Evolutionary conservation across 2,797 vertebrate species (phyloP).

Genomic region (Morus bassanus): DNA sequence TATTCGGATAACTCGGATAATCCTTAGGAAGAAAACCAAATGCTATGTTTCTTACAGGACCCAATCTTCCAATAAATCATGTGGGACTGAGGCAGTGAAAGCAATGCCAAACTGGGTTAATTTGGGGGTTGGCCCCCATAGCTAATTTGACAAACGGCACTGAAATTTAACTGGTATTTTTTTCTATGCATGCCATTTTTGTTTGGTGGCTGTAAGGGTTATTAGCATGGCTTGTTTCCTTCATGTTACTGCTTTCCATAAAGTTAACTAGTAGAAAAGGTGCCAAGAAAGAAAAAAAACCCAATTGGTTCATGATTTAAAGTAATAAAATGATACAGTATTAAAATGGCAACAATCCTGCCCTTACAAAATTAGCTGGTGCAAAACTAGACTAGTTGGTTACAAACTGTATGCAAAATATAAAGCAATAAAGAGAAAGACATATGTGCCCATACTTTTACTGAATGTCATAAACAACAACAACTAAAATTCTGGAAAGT

Average conservation of each 20-base stretch:
- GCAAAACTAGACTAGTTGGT: background rate
- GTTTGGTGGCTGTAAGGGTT: background rate
- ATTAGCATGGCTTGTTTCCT: background rate
- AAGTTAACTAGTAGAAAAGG: background rate
- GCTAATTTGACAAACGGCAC: constrained; percentile 13
- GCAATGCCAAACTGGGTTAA: background rate
- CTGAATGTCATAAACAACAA: constrained; percentile 65
- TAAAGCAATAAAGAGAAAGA: constrained; percentile 11
- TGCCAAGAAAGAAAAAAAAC: background rate
- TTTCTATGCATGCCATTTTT: constrained; percentile 14
- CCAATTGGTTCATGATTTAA: background rate
- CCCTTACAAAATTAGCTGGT: background rate
- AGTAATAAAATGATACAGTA: background rate
- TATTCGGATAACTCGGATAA: background rate
- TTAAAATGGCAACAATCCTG: background rate
- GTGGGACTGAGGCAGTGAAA: background rate
- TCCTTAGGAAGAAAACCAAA: background rate
- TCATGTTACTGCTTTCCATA: background rate
- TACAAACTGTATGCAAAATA: background rate
- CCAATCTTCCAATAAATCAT: constrained; percentile 6
- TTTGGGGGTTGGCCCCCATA: background rate
- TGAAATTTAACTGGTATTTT: constrained; percentile 30
- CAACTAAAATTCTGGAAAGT: constrained; percentile 69
- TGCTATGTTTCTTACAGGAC: background rate
- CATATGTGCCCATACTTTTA: constrained; percentile 46